phyloP scores from a whole-genome alignment of 2,113 vertebrate species.

The Larimichthys crocea region DNA sequence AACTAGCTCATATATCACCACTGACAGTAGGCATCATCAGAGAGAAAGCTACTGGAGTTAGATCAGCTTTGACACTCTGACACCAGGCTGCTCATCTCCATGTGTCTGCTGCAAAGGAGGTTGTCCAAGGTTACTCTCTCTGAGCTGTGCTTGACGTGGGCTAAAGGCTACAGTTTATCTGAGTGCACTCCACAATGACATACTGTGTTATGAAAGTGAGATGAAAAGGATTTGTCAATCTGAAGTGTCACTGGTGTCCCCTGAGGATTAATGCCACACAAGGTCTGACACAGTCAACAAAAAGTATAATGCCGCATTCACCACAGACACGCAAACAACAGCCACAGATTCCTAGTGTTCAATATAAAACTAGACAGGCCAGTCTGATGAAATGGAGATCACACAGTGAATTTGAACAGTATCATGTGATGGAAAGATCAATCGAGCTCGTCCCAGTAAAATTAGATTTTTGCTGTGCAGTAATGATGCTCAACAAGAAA shows the following conservation, averaged over 20 bases:
- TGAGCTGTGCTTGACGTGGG: conserved; percentile 35
- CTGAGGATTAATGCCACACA: conserved; percentile 42
- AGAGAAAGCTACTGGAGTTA: conserved; percentile 33
- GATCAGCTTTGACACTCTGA: conserved; percentile 73
- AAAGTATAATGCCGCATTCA: conserved; percentile 18
- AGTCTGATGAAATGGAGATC: conserved; percentile 24
- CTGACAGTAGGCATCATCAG: conserved; percentile 36
- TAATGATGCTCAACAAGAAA: conserved; percentile 21
- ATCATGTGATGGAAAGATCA: conserved; percentile 35
- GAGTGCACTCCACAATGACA: conserved; percentile 27
- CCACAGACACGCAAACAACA: background rate
- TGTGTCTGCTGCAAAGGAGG: conserved; percentile 41
- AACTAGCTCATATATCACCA: background rate
- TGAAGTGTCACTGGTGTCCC: conserved; percentile 52
- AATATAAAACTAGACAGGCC: background rate
- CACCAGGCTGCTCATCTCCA: conserved; percentile 59
- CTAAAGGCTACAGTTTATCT: conserved; percentile 53
- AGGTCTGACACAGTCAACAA: conserved; percentile 36
- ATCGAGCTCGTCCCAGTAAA: conserved; percentile 26
- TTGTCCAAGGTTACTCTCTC: conserved; percentile 60
- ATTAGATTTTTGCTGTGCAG: conserved; percentile 9
- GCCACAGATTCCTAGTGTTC: background rate
- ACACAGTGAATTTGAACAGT: conserved; percentile 13
- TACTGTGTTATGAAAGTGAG: conserved; percentile 23
- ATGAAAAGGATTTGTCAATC: conserved; percentile 63